Conservation (phyloP, 2,113 vertebrate species). For the Psittacus erithacus region DNA sequence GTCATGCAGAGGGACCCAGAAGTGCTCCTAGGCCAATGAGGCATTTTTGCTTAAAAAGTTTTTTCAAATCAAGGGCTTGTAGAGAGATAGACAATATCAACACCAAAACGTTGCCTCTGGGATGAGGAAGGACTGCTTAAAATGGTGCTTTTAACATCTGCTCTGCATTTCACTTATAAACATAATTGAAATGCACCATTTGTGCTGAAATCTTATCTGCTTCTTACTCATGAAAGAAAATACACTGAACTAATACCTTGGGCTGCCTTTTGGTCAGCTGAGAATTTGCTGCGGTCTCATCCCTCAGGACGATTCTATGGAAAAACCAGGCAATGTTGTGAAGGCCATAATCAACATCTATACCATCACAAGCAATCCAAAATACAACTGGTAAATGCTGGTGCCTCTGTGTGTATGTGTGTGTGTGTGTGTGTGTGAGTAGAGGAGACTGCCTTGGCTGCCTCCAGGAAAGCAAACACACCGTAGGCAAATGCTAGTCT, state of each 20-base stretch:
- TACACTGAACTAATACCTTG: not conserved
- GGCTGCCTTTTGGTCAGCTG: slow-evolving; percentile 1
- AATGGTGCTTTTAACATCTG: slow-evolving; percentile 38
- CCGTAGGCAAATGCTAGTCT: not conserved
- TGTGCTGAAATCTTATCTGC: slow-evolving; percentile 40
- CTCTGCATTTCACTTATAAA: slow-evolving; percentile 37
- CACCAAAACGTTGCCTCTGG: not conserved
- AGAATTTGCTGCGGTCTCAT: not conserved
- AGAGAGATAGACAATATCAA: not conserved
- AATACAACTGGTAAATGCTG: not conserved
- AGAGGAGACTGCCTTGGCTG: not conserved
- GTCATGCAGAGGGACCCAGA: not conserved
- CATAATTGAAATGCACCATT: slow-evolving; percentile 45
- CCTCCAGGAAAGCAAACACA: not conserved
- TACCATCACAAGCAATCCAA: not conserved
- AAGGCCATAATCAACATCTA: slow-evolving; percentile 6
- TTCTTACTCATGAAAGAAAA: slow-evolving; percentile 17
- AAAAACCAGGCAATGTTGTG: not conserved
- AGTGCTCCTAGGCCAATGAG: not conserved
- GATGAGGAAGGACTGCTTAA: not conserved
- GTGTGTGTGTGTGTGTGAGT: not conserved
- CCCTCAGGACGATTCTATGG: not conserved
- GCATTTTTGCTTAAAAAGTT: not conserved
- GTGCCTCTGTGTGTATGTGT: no score
- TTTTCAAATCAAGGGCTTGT: not conserved